Evolutionary conservation across 2,888 invertebrate genomes (phyloP).

Genomic region (Limnephilus rhombicus): DNA sequence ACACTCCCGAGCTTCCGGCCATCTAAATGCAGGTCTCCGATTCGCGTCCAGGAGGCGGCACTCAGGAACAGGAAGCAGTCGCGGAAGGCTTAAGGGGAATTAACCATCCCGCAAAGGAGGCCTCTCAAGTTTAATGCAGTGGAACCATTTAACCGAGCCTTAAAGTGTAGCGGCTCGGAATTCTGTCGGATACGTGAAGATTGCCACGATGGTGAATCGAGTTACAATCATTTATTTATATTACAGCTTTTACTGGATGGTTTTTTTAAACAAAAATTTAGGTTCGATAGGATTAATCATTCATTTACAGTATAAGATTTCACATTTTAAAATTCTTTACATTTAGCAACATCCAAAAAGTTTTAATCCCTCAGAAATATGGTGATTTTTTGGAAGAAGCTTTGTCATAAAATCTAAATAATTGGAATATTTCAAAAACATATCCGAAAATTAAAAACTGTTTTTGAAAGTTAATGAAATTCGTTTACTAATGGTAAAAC

Average conservation of each 20-base stretch:
- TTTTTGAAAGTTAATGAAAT: too few relatives aligned
- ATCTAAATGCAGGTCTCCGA: constrained; percentile 26
- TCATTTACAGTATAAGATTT: too few relatives aligned
- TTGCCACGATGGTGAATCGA: background rate
- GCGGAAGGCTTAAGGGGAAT: constrained; percentile 37
- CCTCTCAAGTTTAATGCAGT: background rate
- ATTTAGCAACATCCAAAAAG: too few relatives aligned
- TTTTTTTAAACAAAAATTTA: background rate
- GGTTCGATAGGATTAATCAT: too few relatives aligned
- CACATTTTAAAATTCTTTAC: too few relatives aligned
- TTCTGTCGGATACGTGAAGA: background rate
- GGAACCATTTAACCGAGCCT: background rate
- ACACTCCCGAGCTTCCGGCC: constrained; percentile 10
- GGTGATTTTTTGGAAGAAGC: too few relatives aligned
- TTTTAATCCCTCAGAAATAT: too few relatives aligned
- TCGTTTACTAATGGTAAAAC: too few relatives aligned
- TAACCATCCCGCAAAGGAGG: background rate
- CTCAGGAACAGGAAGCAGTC: constrained; percentile 21
- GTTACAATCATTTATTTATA: background rate
- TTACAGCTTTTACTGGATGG: background rate
- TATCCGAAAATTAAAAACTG: too few relatives aligned
- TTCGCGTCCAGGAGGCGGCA: constrained; percentile 12
- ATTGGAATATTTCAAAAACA: too few relatives aligned
- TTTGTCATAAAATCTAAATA: too few relatives aligned
- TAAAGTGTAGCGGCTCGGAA: background rate